Evolutionary conservation across 2,113 vertebrate species (phyloP), one percentile per base, ranked within the genome.

Genomic region (Myotis yumanensis): DNA sequence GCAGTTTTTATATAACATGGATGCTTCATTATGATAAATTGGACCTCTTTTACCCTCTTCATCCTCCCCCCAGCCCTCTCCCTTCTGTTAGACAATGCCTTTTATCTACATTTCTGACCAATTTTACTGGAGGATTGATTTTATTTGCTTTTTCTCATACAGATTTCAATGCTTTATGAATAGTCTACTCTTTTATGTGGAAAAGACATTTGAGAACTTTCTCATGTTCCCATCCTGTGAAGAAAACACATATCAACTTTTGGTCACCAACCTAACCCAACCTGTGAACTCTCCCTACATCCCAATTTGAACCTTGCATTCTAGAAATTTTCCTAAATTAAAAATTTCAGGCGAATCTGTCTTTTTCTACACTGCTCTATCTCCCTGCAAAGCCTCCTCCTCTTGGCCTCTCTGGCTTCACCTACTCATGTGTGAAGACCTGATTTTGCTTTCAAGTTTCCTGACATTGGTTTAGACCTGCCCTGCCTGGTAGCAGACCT

Each of bases 61-160:
- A 40, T 43, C 37, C 37, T 62, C 25, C 57, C 25, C 9, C 15
- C 37, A 12, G 3, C 15, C 35, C 25, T 62, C 7, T 20, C 37
- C 37, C 32, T 20, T 79, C 32, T 62, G 1, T 81, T 59, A 23
- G n/a, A 72, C 51, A 90, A 87, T 64, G 28, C 3, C 69, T 90
- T 79, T 90, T 32, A 80, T 79, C 18, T 92, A 81, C 18, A 81
- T 66, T 75, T 82, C 25, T 43, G 62, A 54, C 16, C 43, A 51
- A 0, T 81, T 79, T 75, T 90, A 48, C 11, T 28, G 22, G 18
- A 90, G 28, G 37, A 84, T 76, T 81, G 40, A 79, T 72, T 96
- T 93, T 77, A 54, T 93, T 91, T 87, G 57, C 11, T 81, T 92
- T 86, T 72, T 62, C 73, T 95, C 37, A 51, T n/a, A 48, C 17